Evolutionary conservation across 2,797 vertebrate species (phyloP).

Genomic region (Mus caroli): DNA sequence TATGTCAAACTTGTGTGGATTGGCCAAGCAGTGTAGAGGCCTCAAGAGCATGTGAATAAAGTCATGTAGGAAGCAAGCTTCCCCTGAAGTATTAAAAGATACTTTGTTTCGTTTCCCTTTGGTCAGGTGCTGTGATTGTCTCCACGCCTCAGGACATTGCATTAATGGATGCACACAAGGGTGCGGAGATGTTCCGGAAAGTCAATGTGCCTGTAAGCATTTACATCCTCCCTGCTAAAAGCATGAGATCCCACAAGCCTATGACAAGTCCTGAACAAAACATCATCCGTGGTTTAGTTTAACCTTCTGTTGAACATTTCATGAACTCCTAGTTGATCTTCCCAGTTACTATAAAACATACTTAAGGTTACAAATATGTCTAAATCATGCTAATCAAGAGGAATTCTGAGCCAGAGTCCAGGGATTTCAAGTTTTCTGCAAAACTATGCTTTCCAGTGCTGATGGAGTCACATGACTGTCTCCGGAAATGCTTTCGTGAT

Average conservation of each 20-base stretch:
- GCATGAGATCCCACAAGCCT: neutral
- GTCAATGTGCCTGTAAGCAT: constrained; percentile 94
- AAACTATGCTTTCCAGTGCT: constrained; percentile 34
- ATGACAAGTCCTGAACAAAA: constrained; percentile 38
- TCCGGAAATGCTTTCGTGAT: constrained; percentile 38
- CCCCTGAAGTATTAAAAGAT: constrained; percentile 37
- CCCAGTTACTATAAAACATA: constrained; percentile 30
- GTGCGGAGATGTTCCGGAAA: constrained; percentile 98
- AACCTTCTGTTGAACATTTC: constrained; percentile 33
- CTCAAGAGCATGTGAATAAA: neutral
- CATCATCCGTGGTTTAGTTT: neutral
- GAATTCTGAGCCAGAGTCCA: constrained; percentile 29
- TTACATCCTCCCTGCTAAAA: constrained; percentile 42
- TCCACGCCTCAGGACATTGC: constrained; percentile 98
- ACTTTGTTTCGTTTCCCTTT: constrained; percentile 65
- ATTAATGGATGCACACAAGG: constrained; percentile 94
- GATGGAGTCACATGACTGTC: neutral
- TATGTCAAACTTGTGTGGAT: constrained; percentile 55
- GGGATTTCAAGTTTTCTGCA: constrained; percentile 33
- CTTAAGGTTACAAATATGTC: neutral
- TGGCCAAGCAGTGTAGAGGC: neutral
- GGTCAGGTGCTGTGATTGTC: constrained; percentile 95
- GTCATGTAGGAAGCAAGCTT: constrained; percentile 15
- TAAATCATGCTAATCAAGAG: constrained; percentile 29
- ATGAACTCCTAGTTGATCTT: constrained; percentile 25